Conservation (phyloP, 2,113 vertebrate species). For the Phaethon lepturus region DNA sequence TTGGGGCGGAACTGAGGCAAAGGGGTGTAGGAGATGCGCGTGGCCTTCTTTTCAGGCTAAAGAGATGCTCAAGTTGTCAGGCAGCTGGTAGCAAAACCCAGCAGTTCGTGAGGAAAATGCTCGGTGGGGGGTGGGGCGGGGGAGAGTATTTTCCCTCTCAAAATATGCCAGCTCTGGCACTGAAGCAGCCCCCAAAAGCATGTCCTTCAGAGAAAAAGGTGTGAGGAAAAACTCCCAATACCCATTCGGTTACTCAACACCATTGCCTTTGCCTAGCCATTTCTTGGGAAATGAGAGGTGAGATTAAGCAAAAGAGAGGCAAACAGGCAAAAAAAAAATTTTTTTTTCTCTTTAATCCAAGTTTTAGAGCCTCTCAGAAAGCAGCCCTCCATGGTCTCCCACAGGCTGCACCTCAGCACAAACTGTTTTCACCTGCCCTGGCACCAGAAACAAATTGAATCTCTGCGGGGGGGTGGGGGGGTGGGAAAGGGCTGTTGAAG, state of each 20-base stretch:
- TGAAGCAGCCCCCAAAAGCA: background rate
- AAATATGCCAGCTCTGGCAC: background rate
- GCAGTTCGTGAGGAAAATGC: background rate
- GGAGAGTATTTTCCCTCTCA: background rate
- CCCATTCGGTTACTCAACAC: background rate
- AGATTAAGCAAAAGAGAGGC: background rate
- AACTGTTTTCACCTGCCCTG: background rate
- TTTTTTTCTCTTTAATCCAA: background rate
- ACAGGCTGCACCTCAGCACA: background rate
- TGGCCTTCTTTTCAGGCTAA: background rate
- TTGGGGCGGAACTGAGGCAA: background rate
- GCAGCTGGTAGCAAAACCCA: background rate
- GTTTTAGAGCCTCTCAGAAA: background rate
- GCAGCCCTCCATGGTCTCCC: background rate
- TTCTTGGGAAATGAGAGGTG: background rate
- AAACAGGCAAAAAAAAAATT: background rate
- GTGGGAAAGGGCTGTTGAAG: background rate
- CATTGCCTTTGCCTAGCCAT: background rate
- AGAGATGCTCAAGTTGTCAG: background rate
- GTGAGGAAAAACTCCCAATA: background rate
- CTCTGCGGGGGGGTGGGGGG: background rate
- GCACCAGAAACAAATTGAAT: background rate
- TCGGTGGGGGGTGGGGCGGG: too few relatives aligned
- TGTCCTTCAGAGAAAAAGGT: background rate
- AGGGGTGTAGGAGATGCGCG: fast-evolving